Percentiles rank a stretch among this genome's conserved stretches.
phyloP scores from a whole-genome alignment of 1,140 invertebrate genomes.

The Saccostrea echinata region DNA sequence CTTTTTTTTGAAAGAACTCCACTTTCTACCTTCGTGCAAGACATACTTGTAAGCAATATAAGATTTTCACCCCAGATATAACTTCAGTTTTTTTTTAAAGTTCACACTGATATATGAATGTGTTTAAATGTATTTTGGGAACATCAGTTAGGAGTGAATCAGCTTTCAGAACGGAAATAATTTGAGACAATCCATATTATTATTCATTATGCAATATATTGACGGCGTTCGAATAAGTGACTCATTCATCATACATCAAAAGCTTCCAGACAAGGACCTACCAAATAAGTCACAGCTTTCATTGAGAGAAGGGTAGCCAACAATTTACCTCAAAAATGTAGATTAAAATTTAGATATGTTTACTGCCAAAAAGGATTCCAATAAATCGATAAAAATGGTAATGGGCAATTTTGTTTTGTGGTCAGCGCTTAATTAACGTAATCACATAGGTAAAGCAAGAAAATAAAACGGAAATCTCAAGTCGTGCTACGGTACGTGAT shows the following conservation, averaged over 20 bases:
- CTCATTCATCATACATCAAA: background rate
- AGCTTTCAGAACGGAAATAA: slow-evolving; percentile 20
- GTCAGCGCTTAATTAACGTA: background rate
- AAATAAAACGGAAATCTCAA: background rate
- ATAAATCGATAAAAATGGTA: slow-evolving; percentile 14
- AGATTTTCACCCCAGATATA: background rate
- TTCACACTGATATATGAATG: slow-evolving; percentile 1
- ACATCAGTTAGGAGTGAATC: background rate
- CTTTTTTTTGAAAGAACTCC: background rate
- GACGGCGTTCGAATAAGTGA: background rate
- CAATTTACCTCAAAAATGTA: slow-evolving; percentile 20
- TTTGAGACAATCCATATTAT: slow-evolving; percentile 34
- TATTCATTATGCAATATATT: slow-evolving; percentile 35
- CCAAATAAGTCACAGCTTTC: slow-evolving; percentile 35
- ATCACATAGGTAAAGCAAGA: background rate
- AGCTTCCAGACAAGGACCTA: background rate
- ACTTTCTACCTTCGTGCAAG: background rate
- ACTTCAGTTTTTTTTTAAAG: background rate
- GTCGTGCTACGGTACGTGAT: background rate
- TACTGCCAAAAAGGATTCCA: background rate
- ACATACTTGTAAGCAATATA: background rate
- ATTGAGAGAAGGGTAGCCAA: background rate
- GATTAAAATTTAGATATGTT: slow-evolving; percentile 17
- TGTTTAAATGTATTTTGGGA: slow-evolving; percentile 7
- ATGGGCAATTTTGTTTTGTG: slow-evolving; percentile 9